phyloP scores from a whole-genome alignment of 2,797 vertebrate species.

The Sebastes matsubarae region DNA sequence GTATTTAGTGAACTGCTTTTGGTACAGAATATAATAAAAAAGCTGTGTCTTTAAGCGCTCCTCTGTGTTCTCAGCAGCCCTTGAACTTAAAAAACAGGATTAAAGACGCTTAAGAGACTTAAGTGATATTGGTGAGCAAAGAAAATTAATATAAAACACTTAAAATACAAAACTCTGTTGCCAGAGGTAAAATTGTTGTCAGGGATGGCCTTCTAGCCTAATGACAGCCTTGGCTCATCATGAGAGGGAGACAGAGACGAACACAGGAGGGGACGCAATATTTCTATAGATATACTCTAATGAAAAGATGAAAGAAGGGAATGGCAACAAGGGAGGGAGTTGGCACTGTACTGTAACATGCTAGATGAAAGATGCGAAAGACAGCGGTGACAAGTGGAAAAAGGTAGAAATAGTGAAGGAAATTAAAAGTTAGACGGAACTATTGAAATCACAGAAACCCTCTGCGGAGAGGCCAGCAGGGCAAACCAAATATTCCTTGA shows the following conservation, averaged over 20 bases:
- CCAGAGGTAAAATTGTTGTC: conserved; percentile 64
- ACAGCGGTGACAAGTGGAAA: conserved; percentile 69
- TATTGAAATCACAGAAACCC: conserved; percentile 88
- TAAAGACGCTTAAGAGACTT: conserved; percentile 61
- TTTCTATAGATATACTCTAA: conserved; percentile 54
- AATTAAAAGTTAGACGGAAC: conserved; percentile 92
- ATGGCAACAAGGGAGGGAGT: conserved; percentile 29
- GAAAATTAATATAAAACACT: conserved; percentile 73
- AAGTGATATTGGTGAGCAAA: conserved; percentile 68
- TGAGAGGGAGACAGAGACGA: conserved; percentile 62
- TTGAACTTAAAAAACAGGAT: conserved; percentile 69
- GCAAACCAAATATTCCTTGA: conserved; percentile 97
- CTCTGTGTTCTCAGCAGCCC: conserved; percentile 71
- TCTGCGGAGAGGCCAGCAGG: conserved; percentile 89
- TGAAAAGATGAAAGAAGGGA: conserved; percentile 64
- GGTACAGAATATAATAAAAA: too few relatives aligned
- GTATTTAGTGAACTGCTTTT: too few relatives aligned
- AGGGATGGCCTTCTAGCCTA: conserved; percentile 58
- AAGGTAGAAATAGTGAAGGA: conserved; percentile 86
- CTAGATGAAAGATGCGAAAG: conserved; percentile 55
- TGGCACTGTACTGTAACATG: conserved; percentile 39
- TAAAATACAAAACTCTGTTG: conserved; percentile 72
- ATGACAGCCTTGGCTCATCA: conserved; percentile 54
- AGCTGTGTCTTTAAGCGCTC: conserved; percentile 57
- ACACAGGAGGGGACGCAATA: conserved; percentile 9